These are phyloP conservation scores for Petrocephalus zakoni DNA, from an alignment of 2,113 vertebrate genomes.

Conservation along the genomic window DNA sequence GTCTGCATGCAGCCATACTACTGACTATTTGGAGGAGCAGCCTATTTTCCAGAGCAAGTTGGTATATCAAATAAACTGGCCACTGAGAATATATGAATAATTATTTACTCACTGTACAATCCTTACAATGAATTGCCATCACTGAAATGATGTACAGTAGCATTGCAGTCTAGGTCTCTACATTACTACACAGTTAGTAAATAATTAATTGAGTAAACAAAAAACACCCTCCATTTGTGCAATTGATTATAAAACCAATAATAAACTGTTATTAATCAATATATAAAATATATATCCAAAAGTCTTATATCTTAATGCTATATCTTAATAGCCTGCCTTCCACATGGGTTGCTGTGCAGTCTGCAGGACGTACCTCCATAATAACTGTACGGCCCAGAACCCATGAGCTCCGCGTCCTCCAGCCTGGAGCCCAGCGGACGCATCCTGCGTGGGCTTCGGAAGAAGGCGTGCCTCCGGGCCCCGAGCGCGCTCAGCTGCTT, in stretches of 20 bases:
- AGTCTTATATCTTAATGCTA: background rate
- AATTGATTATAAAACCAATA: background rate
- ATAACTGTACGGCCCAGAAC: constrained; percentile 85
- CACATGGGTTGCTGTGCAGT: background rate
- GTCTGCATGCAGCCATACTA: background rate
- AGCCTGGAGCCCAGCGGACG: constrained; percentile 83
- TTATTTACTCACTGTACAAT: background rate
- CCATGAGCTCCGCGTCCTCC: constrained; percentile 89
- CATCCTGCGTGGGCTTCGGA: constrained; percentile 88
- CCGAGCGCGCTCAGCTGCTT: constrained; percentile 90
- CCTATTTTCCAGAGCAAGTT: background rate
- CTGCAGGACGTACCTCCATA: constrained; percentile 80
- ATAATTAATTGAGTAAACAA: background rate
- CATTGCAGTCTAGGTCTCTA: background rate
- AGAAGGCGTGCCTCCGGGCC: constrained; percentile 84
- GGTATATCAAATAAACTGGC: background rate
- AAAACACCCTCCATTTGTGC: background rate
- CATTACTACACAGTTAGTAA: background rate
- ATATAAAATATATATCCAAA: background rate
- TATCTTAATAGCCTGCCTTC: background rate
- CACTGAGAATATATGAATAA: background rate
- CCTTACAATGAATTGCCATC: background rate
- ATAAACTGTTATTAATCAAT: background rate
- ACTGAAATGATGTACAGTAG: background rate
- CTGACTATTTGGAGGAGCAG: background rate